A percentile compares a stretch with the other conserved stretches of the same genome.
Evolutionary conservation across 2,113 vertebrate species (phyloP).

Genomic region (Naja naja): DNA sequence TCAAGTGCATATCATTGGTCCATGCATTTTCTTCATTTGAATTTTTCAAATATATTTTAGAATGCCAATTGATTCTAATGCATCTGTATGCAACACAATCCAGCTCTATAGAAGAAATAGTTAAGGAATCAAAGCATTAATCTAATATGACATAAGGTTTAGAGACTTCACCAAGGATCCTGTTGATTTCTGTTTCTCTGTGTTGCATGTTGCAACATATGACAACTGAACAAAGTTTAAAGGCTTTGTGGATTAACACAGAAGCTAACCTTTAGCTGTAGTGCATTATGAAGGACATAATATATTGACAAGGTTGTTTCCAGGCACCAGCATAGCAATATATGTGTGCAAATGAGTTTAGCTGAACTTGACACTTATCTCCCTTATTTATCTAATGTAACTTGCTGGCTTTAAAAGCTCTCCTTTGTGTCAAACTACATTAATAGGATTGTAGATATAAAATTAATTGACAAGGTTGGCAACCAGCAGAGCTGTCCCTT

Average conservation of each 20-base stretch:
- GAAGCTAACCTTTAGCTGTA: background rate
- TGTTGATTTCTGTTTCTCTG: slow-evolving; percentile 13
- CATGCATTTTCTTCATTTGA: background rate
- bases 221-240: background rate
- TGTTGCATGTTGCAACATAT: background rate
- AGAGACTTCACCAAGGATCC: slow-evolving; percentile 10
- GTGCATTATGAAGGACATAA: background rate
- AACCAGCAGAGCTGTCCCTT: slow-evolving; percentile 47
- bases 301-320: background rate
- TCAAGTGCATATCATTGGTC: background rate
- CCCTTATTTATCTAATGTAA: slow-evolving; percentile 55
- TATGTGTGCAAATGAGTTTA: slow-evolving; percentile 18
- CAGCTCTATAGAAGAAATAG: slow-evolving; percentile 4
- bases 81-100: background rate
- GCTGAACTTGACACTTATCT: slow-evolving; percentile 10
- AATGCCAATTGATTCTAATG: background rate
- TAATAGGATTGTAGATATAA: slow-evolving; percentile 57
- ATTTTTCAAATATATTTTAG: background rate
- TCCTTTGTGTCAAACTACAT: slow-evolving; percentile 57
- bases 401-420: slow-evolving; percentile 39
- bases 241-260: background rate
- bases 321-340: background rate
- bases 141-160: slow-evolving; percentile 3
- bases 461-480: slow-evolving; percentile 67
- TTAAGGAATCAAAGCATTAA: background rate